Conservation (phyloP, 2,113 vertebrate genomes). For the Pithys albifrons region DNA sequence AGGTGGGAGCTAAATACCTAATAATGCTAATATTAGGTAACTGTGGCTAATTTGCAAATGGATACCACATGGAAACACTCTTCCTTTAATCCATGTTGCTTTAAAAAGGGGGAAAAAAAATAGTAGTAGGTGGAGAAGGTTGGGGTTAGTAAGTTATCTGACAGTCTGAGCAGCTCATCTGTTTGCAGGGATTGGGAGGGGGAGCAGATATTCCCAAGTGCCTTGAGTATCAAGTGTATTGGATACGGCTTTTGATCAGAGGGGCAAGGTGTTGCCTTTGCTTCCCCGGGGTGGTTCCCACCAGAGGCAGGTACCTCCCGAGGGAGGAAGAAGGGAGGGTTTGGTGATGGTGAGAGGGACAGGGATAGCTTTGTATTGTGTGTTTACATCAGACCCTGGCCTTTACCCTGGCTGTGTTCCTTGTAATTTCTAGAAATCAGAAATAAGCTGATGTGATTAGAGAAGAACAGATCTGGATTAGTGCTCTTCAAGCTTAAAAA, state of each 20-base stretch:
- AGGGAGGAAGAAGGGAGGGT: neutral
- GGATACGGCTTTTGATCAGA: neutral
- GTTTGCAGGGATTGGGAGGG: neutral
- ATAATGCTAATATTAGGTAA: neutral
- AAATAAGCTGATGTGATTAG: conserved; percentile 73
- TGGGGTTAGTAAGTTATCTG: conserved; percentile 23
- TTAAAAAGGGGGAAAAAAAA: neutral
- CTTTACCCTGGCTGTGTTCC: conserved; percentile 40
- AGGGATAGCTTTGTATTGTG: accelerated
- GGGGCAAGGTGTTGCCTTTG: neutral
- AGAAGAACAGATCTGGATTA: conserved; percentile 64
- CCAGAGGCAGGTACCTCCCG: neutral
- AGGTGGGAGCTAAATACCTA: neutral
- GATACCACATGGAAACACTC: neutral
- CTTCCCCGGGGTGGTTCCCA: neutral
- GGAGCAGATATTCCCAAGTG: conserved; percentile 1
- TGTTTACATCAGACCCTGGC: conserved; percentile 14
- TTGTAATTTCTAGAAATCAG: conserved; percentile 71
- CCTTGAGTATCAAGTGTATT: neutral
- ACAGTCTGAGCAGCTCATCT: conserved; percentile 46
- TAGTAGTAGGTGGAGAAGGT: neutral
- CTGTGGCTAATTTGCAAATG: conserved; percentile 48
- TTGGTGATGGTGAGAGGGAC: neutral
- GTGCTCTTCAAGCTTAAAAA: conserved; percentile 75
- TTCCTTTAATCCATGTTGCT: conserved; percentile 45